Conservation (phyloP, 2,888 invertebrate genomes). For the Temnothorax ravouxi region DNA sequence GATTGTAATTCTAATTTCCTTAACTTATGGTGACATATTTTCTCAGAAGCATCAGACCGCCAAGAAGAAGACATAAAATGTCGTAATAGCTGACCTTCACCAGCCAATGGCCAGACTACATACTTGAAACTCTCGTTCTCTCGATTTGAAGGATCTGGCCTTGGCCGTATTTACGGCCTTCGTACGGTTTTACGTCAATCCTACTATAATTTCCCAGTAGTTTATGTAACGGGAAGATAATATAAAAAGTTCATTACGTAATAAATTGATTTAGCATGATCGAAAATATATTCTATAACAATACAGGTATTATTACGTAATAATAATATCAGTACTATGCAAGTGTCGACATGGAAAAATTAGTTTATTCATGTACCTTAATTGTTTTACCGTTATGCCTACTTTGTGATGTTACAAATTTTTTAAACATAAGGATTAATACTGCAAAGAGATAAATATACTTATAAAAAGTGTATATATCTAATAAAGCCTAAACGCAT, state of each 20-base stretch:
- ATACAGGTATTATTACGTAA: background rate
- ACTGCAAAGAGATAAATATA: background rate
- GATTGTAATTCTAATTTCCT: background rate
- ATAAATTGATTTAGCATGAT: background rate
- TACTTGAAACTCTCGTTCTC: constrained; percentile 30
- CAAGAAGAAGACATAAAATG: constrained; percentile 13
- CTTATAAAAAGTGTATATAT: too few species aligned
- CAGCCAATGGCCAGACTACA: background rate
- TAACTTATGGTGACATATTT: constrained; percentile 20
- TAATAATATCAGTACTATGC: background rate
- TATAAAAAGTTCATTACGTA: background rate
- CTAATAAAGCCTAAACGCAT: background rate
- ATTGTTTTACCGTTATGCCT: background rate
- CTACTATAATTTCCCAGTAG: constrained; percentile 40
- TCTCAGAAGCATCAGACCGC: background rate
- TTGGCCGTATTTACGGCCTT: constrained; percentile 56
- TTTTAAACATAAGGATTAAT: background rate
- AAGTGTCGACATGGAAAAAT: background rate
- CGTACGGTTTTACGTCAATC: constrained; percentile 42
- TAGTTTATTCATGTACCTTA: background rate
- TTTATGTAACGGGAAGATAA: background rate
- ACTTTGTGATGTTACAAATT: background rate
- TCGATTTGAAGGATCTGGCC: constrained; percentile 52
- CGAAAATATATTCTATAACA: background rate
- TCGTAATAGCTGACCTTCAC: constrained; percentile 52